Evolutionary conservation across 2,888 invertebrate species (phyloP).

Genomic region (Nemurella pictetii): DNA sequence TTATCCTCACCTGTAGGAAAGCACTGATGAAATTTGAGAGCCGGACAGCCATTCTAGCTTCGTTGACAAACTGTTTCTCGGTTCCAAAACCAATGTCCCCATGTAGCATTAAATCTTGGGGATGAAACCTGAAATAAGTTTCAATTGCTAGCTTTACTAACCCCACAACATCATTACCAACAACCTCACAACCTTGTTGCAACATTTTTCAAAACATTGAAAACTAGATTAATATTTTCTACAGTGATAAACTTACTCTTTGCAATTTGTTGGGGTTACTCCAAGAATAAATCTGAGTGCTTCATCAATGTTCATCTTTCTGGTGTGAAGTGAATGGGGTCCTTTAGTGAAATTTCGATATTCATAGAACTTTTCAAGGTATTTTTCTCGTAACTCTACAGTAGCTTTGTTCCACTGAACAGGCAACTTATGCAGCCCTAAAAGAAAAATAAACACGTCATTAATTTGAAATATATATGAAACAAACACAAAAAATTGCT

Average conservation of each 20-base stretch:
- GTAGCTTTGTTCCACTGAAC: constrained; percentile 79
- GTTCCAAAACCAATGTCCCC: constrained; percentile 88
- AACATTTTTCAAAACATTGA: no score
- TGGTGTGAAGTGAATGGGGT: constrained; percentile 65
- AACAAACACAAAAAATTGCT: background rate
- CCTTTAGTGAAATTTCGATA: constrained; percentile 73
- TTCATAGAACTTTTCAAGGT: constrained; percentile 72
- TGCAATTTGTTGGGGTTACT: constrained; percentile 66
- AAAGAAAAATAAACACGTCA: constrained; percentile 36
- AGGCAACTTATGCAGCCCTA: constrained; percentile 85
- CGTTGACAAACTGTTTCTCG: constrained; percentile 87
- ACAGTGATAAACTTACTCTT: constrained; percentile 54
- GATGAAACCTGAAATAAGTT: constrained; percentile 61
- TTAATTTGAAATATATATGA: background rate
- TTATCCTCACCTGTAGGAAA: constrained; percentile 75
- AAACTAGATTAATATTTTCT: no score
- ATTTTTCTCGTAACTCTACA: constrained; percentile 69
- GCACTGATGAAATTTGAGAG: constrained; percentile 95
- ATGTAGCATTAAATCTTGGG: constrained; percentile 74
- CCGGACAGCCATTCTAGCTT: constrained; percentile 95
- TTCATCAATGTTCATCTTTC: constrained; percentile 74
- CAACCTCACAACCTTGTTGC: no score
- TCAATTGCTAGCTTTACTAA: no score
- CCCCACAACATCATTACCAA: background rate
- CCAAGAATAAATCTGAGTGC: constrained; percentile 75